These are phyloP conservation scores for Leptinotarsa juncta DNA, from an alignment of 2,888 invertebrate species.

Conservation along the genomic window DNA sequence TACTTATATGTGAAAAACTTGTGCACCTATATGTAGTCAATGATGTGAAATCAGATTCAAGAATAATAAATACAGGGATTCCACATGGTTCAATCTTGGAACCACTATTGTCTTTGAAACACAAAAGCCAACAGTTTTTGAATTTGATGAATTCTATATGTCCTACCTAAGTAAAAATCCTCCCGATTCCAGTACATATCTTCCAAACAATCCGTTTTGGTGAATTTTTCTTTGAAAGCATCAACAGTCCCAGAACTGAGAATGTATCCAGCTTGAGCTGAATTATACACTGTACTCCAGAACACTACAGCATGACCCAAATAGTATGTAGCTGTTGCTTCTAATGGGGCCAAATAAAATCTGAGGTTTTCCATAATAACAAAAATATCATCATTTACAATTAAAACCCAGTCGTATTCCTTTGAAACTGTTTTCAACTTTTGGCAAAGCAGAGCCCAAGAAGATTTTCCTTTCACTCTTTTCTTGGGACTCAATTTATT, in stretches of 20 bases:
- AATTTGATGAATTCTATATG: too few relatives aligned
- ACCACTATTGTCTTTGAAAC: too few relatives aligned
- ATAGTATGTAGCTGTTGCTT: conserved; percentile 66
- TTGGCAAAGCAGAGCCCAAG: conserved; percentile 60
- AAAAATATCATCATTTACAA: conserved; percentile 70
- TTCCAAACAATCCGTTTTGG: conserved; percentile 61
- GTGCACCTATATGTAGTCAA: too few relatives aligned
- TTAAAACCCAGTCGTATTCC: conserved; percentile 68
- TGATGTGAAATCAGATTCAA: too few relatives aligned
- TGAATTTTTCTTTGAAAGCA: conserved; percentile 59
- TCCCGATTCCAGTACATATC: conserved; percentile 70
- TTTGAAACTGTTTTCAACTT: conserved; percentile 49
- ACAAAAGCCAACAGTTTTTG: too few relatives aligned
- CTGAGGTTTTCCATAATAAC: conserved; percentile 71
- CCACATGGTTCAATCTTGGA: too few relatives aligned
- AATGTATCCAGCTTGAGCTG: conserved; percentile 70
- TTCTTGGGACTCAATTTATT: conserved; percentile 53
- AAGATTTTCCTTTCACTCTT: conserved; percentile 54
- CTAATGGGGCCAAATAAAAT: conserved; percentile 66
- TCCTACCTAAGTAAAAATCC: conserved; percentile 70
- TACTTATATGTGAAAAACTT: too few relatives aligned
- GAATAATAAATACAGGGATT: too few relatives aligned
- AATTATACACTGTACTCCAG: conserved; percentile 70
- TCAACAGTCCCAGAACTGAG: conserved; percentile 67
- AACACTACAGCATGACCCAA: conserved; percentile 69